Evolutionary conservation across 2,888 invertebrate genomes (phyloP).

Genomic region (Eucera pruinosa): DNA sequence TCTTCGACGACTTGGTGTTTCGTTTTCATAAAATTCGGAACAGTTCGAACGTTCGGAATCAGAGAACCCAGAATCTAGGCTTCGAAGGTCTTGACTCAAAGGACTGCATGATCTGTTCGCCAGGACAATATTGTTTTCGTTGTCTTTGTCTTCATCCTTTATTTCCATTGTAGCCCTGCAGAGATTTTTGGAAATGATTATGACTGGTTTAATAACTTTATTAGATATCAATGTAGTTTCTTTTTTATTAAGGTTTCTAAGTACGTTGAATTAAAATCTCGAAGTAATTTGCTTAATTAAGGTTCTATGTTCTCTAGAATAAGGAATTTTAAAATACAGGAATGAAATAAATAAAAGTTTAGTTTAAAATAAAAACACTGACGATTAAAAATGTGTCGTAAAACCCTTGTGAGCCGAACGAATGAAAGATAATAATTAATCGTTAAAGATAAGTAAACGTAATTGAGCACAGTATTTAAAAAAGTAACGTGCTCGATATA

Average conservation of each 20-base stretch:
- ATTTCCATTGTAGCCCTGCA: slow-evolving; percentile 38
- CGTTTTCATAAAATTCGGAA: slow-evolving; percentile 67
- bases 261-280: no score
- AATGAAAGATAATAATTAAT: background rate
- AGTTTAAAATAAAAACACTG: background rate
- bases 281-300: background rate
- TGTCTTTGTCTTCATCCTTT: slow-evolving; percentile 36
- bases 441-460: no score
- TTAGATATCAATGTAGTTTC: no score
- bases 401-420: background rate
- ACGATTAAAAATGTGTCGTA: background rate
- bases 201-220: no score
- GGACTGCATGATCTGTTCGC: slow-evolving; percentile 69
- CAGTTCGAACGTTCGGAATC: slow-evolving; percentile 89
- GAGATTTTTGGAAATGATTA: background rate
- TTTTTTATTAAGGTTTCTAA: no score
- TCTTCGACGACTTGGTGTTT: slow-evolving; percentile 52
- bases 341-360: background rate
- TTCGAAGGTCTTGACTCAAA: slow-evolving; percentile 85
- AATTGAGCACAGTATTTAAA: no score
- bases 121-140: slow-evolving; percentile 9
- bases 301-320: no score
- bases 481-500: background rate
- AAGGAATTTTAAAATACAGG: no score
- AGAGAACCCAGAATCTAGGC: slow-evolving; percentile 93